phyloP scores from a whole-genome alignment of 92 coral and sea anemone genomes.

The Actinernus sp. region DNA sequence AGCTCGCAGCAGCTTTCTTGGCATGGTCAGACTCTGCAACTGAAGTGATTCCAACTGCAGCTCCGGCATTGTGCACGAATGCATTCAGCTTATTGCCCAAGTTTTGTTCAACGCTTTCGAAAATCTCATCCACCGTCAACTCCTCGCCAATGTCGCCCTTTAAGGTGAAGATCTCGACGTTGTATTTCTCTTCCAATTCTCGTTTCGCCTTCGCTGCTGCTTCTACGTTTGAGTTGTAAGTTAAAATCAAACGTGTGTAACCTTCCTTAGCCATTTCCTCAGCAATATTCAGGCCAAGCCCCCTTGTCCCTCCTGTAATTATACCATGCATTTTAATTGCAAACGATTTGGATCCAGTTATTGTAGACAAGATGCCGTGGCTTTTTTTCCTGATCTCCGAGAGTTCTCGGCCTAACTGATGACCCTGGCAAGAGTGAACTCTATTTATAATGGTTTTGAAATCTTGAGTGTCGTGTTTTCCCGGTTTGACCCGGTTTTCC shows the following conservation, averaged over 20 bases:
- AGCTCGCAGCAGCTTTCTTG: constrained; percentile 72
- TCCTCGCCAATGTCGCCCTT: constrained; percentile 78
- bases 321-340: constrained; percentile 67
- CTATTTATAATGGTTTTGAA: no score
- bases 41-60: constrained; percentile 71
- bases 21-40: constrained; percentile 66
- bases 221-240: constrained; percentile 78
- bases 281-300: constrained; percentile 73
- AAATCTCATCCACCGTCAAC: constrained; percentile 59
- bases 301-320: constrained; percentile 85
- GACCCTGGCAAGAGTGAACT: no score
- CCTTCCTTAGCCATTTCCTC: constrained; percentile 70
- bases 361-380: no score
- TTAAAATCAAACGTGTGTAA: constrained; percentile 68
- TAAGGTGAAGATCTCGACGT: constrained; percentile 48
- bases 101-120: constrained; percentile 71
- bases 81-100: constrained; percentile 73
- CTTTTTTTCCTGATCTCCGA: no score
- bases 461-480: no score
- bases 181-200: constrained; percentile 50
- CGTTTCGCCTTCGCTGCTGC: constrained; percentile 67
- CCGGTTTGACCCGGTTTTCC: no score
- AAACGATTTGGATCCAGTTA: no score
- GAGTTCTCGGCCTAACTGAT: no score
- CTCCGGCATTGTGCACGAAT: constrained; percentile 79